Evolutionary conservation across 2,888 invertebrate species (phyloP), one percentile per base, ranked within the genome.

Genomic region (Choreutis nemorana): DNA sequence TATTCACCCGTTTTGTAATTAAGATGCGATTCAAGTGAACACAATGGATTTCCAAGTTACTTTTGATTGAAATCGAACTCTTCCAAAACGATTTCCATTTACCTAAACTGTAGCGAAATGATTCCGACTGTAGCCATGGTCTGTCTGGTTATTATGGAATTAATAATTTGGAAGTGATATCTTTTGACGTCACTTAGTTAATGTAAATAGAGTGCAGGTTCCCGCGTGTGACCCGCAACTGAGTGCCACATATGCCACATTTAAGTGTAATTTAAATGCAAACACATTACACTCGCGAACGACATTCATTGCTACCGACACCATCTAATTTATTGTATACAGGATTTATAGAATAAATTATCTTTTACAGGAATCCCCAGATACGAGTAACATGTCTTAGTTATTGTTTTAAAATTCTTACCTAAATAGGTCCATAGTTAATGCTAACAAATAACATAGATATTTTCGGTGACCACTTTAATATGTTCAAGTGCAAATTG

Each of bases 1-100:
- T 71, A 73, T 71, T 72, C 72, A 72, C 63, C 63, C 58, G 67
- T 68, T 70, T 71, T 61, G 72, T 75, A 72, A 77, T 75, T 68
- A 72, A 75, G 70, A 72, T 61, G 61, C 59, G 56, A 68, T 71
- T 68, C 60, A 63, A 68, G 66, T 58, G 63, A 55, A 54, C 49
- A 67, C 64, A 67, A 65, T 63, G 50, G 59, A 56, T 58, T 51
- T 63, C 57, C 53, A 56, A 47, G 51, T 49, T 50, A 49, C 55
- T 55, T 63, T 61, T 52, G 39, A 65, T 65, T 64, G 58, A 65
- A 65, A 63, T 56, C 54, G 36, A 53, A 56, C 53, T 56, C 52
- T 48, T 45, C 44, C 46, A 50, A 49, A 47, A 50, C 41, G 47
- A 47, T 53, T 57, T 50, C 44, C 54, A 48, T 55, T n/a, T n/a